phyloP scores from a whole-genome alignment of 2,113 vertebrate genomes.

The Sebastes fasciatus region DNA sequence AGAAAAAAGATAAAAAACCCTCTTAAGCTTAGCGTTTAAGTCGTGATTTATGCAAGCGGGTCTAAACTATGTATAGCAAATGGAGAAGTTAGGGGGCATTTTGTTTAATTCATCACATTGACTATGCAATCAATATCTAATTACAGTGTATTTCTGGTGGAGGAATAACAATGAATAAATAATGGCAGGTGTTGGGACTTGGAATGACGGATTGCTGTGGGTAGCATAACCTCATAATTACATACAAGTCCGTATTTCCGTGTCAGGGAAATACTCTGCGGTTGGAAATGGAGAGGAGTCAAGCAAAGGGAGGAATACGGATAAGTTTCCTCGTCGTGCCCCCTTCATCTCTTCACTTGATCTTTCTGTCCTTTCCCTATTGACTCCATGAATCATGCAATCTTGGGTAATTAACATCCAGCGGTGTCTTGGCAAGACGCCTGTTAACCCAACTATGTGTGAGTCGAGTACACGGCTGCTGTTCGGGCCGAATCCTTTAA shows the following conservation, averaged over 20 bases:
- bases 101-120: slow-evolving; percentile 85
- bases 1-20: slow-evolving; percentile 31
- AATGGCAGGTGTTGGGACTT: slow-evolving; percentile 77
- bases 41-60: slow-evolving; percentile 66
- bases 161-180: slow-evolving; percentile 86
- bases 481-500: background rate
- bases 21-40: slow-evolving; percentile 52
- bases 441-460: slow-evolving; percentile 19
- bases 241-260: slow-evolving; percentile 86
- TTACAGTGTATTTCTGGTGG: slow-evolving; percentile 84
- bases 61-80: slow-evolving; percentile 68
- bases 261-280: slow-evolving; percentile 80
- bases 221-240: slow-evolving; percentile 83
- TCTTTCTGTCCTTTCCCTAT: slow-evolving; percentile 67
- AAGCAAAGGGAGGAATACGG: slow-evolving; percentile 66
- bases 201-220: slow-evolving; percentile 77
- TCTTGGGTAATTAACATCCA: slow-evolving; percentile 69
- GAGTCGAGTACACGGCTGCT: slow-evolving; percentile 24
- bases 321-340: slow-evolving; percentile 64
- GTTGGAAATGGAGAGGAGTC: slow-evolving; percentile 76
- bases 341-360: slow-evolving; percentile 70
- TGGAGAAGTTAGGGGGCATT: slow-evolving; percentile 77
- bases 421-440: slow-evolving; percentile 52
- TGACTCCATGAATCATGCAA: slow-evolving; percentile 73
- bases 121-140: slow-evolving; percentile 85